A percentile compares a stretch with the other conserved stretches of the same genome.
These are phyloP conservation scores for Jaculus jaculus DNA, from an alignment of 2,113 vertebrate genomes.

Conservation along the genomic window DNA sequence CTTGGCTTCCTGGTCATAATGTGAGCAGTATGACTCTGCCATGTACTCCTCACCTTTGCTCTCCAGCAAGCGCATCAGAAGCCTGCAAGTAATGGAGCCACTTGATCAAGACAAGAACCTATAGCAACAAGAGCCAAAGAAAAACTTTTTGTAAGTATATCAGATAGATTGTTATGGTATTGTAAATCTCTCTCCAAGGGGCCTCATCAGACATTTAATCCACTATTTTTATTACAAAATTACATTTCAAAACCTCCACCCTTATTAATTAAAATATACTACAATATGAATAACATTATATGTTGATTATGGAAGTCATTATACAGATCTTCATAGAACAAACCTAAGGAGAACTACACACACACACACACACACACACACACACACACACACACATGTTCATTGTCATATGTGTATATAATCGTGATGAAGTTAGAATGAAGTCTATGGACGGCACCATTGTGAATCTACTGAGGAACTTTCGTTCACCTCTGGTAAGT, in stretches of 20 bases:
- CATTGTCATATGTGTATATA: not conserved
- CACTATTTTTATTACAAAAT: not conserved
- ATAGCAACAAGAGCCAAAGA: not conserved
- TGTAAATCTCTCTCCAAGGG: not conserved
- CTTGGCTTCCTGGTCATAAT: not conserved
- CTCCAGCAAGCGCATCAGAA: not conserved
- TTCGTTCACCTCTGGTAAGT: not conserved
- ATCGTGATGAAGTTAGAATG: not conserved
- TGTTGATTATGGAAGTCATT: not conserved
- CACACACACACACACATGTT: not conserved
- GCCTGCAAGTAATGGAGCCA: not conserved
- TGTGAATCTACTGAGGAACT: not conserved
- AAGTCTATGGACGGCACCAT: not conserved
- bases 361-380: not conserved
- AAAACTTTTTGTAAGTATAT: not conserved
- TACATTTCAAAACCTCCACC: not conserved
- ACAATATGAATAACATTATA: not conserved
- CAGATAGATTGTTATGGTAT: not conserved
- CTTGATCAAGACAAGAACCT: not conserved
- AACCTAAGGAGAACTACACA: not conserved
- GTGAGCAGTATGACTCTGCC: not conserved
- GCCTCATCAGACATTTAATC: not conserved
- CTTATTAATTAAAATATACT: not conserved
- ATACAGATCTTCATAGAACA: not conserved
- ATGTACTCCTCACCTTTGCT: not conserved